A percentile compares a stretch with the other conserved stretches of the same genome.
These are phyloP conservation scores for Xestia xanthographa DNA, from an alignment of 2,888 invertebrate genomes.

Conservation along the genomic window DNA sequence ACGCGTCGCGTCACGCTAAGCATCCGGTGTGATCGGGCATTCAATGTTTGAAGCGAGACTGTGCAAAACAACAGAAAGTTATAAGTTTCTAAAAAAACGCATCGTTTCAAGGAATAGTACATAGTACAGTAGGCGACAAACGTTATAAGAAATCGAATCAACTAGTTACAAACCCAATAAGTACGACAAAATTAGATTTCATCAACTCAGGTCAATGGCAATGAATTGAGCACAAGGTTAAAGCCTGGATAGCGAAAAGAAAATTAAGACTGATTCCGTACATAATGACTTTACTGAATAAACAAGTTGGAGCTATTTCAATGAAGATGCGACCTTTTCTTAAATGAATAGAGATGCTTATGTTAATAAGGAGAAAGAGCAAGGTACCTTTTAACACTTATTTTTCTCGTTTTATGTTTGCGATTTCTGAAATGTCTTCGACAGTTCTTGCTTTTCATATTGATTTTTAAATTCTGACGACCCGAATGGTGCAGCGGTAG, in stretches of 20 bases:
- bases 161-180: conserved; percentile 49
- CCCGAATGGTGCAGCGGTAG: too few species aligned
- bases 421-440: neutral
- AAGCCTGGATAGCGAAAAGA: conserved; percentile 2
- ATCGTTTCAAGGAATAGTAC: neutral
- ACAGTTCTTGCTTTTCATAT: neutral
- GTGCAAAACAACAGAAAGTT: neutral
- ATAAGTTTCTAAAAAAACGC: neutral
- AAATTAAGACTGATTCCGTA: conserved; percentile 41
- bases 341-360: conserved; percentile 19
- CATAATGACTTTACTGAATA: conserved; percentile 20
- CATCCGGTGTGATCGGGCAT: too few species aligned
- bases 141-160: conserved; percentile 34
- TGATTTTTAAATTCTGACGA: neutral
- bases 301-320: conserved; percentile 14
- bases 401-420: neutral
- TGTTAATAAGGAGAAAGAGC: conserved; percentile 14
- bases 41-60: neutral
- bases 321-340: conserved; percentile 27
- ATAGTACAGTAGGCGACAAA: neutral
- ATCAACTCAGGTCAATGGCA: conserved; percentile 33
- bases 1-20: too few species aligned
- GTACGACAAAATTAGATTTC: conserved; percentile 58
- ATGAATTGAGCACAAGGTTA: conserved; percentile 51
- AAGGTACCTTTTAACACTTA: neutral